A percentile compares a stretch with the other conserved stretches of the same genome.
phyloP scores from a whole-genome alignment of 2,888 invertebrate species.

The Boloria selene region DNA sequence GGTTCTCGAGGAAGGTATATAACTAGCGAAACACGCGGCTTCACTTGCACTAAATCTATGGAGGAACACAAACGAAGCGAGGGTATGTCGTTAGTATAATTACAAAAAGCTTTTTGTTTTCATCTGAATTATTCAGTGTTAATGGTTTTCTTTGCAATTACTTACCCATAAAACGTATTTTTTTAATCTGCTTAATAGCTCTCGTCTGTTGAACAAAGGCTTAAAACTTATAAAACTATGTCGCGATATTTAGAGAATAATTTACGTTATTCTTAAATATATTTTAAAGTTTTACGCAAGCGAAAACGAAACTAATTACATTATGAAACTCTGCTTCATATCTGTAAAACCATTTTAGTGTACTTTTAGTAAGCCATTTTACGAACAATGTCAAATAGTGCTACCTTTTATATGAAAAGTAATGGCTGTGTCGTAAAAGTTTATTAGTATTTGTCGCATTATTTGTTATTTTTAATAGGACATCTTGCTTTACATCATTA shows the following conservation, averaged over 20 bases:
- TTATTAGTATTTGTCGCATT: conserved; percentile 11
- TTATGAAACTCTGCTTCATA: conserved; percentile 23
- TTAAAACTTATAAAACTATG: conserved; percentile 3
- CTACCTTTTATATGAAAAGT: conserved; percentile 9
- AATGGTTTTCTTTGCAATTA: conserved; percentile 8
- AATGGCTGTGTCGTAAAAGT: conserved; percentile 12
- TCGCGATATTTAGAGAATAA: background rate
- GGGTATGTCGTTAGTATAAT: no score
- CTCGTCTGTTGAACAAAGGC: conserved; percentile 1
- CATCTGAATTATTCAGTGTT: background rate
- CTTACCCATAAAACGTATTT: conserved; percentile 11
- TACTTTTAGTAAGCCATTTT: conserved; percentile 24
- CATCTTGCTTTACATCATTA: background rate
- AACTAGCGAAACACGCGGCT: no score
- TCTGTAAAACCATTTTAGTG: conserved; percentile 21
- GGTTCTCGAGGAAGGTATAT: no score
- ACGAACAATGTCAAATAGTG: conserved; percentile 15
- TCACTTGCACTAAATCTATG: no score
- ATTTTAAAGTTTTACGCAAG: conserved; percentile 21
- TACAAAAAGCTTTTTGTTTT: no score
- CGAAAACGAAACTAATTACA: conserved; percentile 22
- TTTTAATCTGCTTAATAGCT: conserved; percentile 13
- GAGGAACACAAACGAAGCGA: no score
- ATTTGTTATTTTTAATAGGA: conserved; percentile 6
- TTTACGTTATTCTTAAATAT: background rate